phyloP scores from a whole-genome alignment of 2,888 invertebrate species.

The Plebejus melissa region DNA sequence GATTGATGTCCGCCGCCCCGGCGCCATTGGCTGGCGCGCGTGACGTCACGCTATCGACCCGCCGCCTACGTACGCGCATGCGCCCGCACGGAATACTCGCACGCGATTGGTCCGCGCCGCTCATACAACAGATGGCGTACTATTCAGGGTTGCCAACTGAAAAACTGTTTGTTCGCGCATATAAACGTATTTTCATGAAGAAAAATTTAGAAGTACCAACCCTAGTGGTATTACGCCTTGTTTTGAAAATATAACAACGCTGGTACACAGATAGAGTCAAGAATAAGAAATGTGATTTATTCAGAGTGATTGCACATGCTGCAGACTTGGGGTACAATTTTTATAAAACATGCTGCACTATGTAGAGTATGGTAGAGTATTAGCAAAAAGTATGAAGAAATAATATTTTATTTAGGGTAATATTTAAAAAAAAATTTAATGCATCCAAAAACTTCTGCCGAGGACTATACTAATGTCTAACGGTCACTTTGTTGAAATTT shows the following conservation, averaged over 20 bases:
- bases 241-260: slow-evolving; percentile 24
- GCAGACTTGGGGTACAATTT: not conserved
- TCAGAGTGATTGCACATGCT: slow-evolving; percentile 7
- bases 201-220: not conserved
- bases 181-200: slow-evolving; percentile 17
- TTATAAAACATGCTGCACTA: not conserved
- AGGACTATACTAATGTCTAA: too few species aligned
- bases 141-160: slow-evolving; percentile 34
- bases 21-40: slow-evolving; percentile 65
- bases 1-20: slow-evolving; percentile 63
- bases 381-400: not conserved
- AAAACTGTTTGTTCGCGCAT: slow-evolving; percentile 40
- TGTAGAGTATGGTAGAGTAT: not conserved
- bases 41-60: slow-evolving; percentile 75
- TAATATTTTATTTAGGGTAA: not conserved
- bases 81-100: slow-evolving; percentile 47
- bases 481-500: too few species aligned
- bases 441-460: not conserved
- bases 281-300: slow-evolving; percentile 16
- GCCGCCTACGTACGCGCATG: slow-evolving; percentile 70
- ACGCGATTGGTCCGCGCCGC: slow-evolving; percentile 54
- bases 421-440: not conserved
- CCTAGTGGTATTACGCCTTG: slow-evolving; percentile 18
- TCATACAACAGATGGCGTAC: slow-evolving; percentile 50
- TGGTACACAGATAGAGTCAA: slow-evolving; percentile 33